These are phyloP conservation scores for Plebejus melissa DNA, from an alignment of 2,888 invertebrate genomes.

Conservation along the genomic window DNA sequence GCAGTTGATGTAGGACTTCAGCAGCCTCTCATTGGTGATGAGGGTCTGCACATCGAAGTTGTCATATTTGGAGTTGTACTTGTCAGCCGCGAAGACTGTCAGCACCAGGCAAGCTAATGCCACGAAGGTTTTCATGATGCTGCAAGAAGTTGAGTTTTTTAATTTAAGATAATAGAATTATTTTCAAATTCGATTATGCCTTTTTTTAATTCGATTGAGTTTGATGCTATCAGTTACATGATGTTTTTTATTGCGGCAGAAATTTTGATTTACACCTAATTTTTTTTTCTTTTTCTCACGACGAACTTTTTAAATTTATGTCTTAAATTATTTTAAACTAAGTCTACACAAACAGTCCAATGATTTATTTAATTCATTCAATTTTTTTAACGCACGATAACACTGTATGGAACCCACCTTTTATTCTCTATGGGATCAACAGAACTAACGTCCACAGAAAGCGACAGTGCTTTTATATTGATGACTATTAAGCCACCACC, in stretches of 20 bases:
- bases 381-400: neutral
- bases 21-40: slow-evolving; percentile 82
- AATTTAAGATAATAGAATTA: neutral
- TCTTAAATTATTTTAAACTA: neutral
- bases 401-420: slow-evolving; percentile 62
- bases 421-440: slow-evolving; percentile 65
- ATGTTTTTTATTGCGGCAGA: too few relatives aligned
- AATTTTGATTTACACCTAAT: too few relatives aligned
- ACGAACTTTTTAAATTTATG: too few relatives aligned
- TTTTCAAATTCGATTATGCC: neutral
- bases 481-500: slow-evolving; percentile 69
- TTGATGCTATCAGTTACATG: too few relatives aligned
- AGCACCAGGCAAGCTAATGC: slow-evolving; percentile 57
- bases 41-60: slow-evolving; percentile 86
- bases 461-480: slow-evolving; percentile 74
- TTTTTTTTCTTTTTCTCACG: too few relatives aligned
- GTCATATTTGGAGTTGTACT: slow-evolving; percentile 85
- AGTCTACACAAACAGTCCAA: neutral
- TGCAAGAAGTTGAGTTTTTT: slow-evolving; percentile 31
- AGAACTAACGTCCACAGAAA: slow-evolving; percentile 70
- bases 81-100: slow-evolving; percentile 60
- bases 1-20: slow-evolving; percentile 86
- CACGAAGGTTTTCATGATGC: slow-evolving; percentile 58
- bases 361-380: neutral
- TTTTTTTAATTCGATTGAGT: too few relatives aligned